These are phyloP conservation scores for Dilophus febrilis DNA, from an alignment of 2,888 invertebrate genomes.

Conservation along the genomic window DNA sequence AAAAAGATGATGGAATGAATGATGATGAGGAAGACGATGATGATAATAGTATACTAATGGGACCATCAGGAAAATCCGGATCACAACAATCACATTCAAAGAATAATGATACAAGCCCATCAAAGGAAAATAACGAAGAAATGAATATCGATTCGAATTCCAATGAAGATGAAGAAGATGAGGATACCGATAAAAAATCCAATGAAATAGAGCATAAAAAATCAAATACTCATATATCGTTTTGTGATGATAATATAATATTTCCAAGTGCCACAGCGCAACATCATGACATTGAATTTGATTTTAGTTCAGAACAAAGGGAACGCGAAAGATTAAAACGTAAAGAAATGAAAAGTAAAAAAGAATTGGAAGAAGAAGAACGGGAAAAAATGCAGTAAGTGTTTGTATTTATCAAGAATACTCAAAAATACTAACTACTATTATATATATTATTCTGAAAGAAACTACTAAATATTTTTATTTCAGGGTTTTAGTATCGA, in stretches of 20 bases:
- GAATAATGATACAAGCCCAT: not conserved
- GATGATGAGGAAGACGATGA: not conserved
- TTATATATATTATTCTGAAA: too few relatives aligned
- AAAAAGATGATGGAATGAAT: not conserved
- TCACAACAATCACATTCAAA: not conserved
- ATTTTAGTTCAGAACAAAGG: slow-evolving; percentile 1
- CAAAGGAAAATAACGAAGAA: not conserved
- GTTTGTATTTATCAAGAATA: not conserved
- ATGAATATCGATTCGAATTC: not conserved
- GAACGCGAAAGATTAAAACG: slow-evolving; percentile 32
- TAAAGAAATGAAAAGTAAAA: slow-evolving; percentile 57
- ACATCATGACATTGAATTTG: not conserved
- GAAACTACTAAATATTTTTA: too few relatives aligned
- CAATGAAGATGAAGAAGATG: not conserved
- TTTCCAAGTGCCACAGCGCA: not conserved
- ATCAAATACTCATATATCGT: slow-evolving; percentile 1
- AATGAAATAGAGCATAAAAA: not conserved
- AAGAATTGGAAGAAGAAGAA: slow-evolving; percentile 83
- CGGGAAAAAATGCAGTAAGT: slow-evolving; percentile 89
- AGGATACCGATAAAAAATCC: not conserved
- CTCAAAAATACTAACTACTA: too few relatives aligned
- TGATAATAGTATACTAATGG: not conserved
- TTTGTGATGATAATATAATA: slow-evolving; percentile 4
- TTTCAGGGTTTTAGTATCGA: slow-evolving; percentile 85
- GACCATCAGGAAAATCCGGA: too few relatives aligned